Base-by-base conservation (phyloP, 2,113 vertebrate genomes). In the Phyllostomus discolor region DNA sequence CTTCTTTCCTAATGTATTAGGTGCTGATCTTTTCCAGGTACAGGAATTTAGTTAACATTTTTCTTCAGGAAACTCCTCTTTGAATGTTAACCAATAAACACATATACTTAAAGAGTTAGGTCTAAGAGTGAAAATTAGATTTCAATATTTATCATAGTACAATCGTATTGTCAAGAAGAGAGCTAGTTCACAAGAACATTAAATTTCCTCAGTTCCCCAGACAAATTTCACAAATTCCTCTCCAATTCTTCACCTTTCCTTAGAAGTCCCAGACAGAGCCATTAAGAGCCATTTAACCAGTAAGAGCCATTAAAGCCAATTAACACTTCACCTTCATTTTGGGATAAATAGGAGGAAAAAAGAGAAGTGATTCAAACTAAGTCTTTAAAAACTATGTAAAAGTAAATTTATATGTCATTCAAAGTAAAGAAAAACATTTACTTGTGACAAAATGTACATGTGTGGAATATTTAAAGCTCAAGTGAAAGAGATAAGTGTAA, bases 251-350 rank as follows among this genome's bases (percentile, higher is more conserved):
- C 64, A 66, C 41, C 38, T 87, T 97, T 95, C 15, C 33, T 91
- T 80, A 75, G 57, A 95, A 94, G 70, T 82, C 35, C 15, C 16
- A 92, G 76, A 67, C 28, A 79, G 11, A 94, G 28, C 38, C 38
- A 41, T 41, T 19, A 90, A 73, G 43, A 95, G 46, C 62, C 90
- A 95, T 95, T 92, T 41, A 41, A 41, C 38, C 38, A 41, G 38
- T 19, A 90, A 73, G 43, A 95, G 46, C 62, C 90, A 95, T 95
- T 92, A 95, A 97, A 96, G 79, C 6, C 72, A 95, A 69, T 81
- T 79, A 96, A 91, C 26, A 78, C 54, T 94, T 90, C 72, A 92
- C 35, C 52, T 72, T 67, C 66, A 79, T 95, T 96, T 54, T 33
- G 28, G 66, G 35, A 75, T 22, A 80, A 91, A 76, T 78, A 80